Evolutionary conservation across 1,140 invertebrate genomes (phyloP).

Genomic region (Neodiprion pinetum): DNA sequence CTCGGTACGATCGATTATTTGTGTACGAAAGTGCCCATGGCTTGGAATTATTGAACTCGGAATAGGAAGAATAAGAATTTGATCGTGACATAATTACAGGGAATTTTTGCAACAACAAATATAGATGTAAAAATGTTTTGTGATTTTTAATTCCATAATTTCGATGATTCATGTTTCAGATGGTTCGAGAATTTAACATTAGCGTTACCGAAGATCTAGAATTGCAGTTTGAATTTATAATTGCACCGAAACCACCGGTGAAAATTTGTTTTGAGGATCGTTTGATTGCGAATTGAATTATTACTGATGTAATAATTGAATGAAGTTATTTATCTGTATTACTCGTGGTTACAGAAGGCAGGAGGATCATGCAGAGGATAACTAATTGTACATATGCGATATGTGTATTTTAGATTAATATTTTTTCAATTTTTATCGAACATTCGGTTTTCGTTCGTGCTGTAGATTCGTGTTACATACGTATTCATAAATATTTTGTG

Average conservation of each 20-base stretch:
- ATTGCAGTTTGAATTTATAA: conserved; percentile 79
- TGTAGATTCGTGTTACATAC: too few species aligned
- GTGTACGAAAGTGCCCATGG: neutral
- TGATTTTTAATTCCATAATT: too few species aligned
- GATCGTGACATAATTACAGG: neutral
- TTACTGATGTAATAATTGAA: neutral
- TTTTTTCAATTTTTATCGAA: neutral
- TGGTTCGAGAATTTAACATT: conserved; percentile 74
- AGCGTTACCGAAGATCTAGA: conserved; percentile 72
- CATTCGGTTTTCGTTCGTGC: too few species aligned
- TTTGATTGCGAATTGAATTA: neutral
- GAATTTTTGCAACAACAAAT: too few species aligned
- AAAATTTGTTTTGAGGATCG: conserved; percentile 71
- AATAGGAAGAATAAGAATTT: conserved; percentile 17
- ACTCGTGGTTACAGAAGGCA: neutral
- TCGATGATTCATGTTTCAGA: conserved; percentile 55
- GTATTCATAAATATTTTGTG: too few species aligned
- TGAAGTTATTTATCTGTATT: neutral
- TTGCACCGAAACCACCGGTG: conserved; percentile 75
- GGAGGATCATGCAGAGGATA: too few species aligned
- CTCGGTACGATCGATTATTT: too few species aligned
- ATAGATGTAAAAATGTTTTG: too few species aligned
- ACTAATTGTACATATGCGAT: neutral
- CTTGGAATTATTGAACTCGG: neutral
- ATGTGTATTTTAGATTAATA: neutral